Evolutionary conservation across 2,113 vertebrate species (phyloP).

Genomic region (Oncorhynchus tshawytscha): DNA sequence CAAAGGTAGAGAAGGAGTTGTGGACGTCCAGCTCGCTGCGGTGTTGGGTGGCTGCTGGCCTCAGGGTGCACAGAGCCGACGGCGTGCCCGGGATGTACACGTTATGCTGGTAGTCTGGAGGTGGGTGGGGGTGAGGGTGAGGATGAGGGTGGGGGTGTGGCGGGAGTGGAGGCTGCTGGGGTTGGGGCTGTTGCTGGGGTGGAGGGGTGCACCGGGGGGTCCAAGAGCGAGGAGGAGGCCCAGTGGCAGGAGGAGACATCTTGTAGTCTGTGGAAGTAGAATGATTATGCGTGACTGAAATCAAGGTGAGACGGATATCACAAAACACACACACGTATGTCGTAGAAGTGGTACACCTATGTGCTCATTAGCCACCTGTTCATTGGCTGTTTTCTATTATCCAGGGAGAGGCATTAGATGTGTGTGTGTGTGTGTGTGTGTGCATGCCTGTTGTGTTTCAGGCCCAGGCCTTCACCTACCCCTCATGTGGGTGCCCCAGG

Average conservation of each 20-base stretch:
- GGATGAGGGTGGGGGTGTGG: conserved; percentile 60
- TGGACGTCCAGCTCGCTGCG: conserved; percentile 80
- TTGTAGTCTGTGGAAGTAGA: conserved; percentile 75
- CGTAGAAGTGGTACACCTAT: no score
- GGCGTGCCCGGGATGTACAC: conserved; percentile 89
- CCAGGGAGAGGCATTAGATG: background rate
- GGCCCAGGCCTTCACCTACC: conserved; percentile 40
- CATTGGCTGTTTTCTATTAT: no score
- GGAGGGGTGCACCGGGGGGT: conserved; percentile 80
- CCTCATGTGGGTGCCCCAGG: conserved; percentile 76
- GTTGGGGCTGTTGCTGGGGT: conserved; percentile 66
- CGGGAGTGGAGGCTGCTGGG: conserved; percentile 50
- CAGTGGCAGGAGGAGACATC: conserved; percentile 72
- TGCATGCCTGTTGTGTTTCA: background rate
- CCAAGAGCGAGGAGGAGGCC: conserved; percentile 76
- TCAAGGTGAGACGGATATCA: background rate
- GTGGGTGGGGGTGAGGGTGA: conserved; percentile 66
- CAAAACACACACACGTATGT: background rate
- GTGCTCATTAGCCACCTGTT: no score
- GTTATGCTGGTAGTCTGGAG: conserved; percentile 89
- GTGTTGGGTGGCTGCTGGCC: conserved; percentile 64
- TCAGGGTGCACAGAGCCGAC: conserved; percentile 77
- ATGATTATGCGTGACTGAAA: background rate
- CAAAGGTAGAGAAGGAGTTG: conserved; percentile 91
- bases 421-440: background rate